Percentiles rank a stretch among this genome's conserved stretches.
Evolutionary conservation across 2,888 invertebrate species (phyloP).

Genomic region (Pandemis cinnamomeana): DNA sequence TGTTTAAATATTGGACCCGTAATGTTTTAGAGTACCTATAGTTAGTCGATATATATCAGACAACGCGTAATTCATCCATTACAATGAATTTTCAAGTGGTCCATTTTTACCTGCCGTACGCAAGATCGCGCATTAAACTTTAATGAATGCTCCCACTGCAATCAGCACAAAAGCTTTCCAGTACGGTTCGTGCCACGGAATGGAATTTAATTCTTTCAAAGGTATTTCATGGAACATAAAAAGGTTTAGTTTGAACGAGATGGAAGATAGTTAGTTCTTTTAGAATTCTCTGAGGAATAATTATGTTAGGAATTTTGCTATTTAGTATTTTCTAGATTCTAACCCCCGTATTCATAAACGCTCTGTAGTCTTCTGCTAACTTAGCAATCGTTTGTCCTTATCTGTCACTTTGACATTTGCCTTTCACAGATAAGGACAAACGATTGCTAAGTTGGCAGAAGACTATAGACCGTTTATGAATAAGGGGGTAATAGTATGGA

Average conservation of each 20-base stretch:
- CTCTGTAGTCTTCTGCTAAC: too few species aligned
- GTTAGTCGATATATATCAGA: too few species aligned
- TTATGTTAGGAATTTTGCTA: not conserved
- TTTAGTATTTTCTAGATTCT: not conserved
- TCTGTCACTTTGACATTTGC: too few species aligned
- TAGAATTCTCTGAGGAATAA: not conserved
- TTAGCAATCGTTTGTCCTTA: too few species aligned
- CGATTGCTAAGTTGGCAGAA: too few species aligned
- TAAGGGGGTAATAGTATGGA: too few species aligned
- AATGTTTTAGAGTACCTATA: too few species aligned
- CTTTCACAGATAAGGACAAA: too few species aligned
- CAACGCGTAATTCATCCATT: not conserved
- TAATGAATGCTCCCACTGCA: slow-evolving; percentile 6
- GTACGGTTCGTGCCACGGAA: not conserved
- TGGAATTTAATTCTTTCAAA: slow-evolving; percentile 37
- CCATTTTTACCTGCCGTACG: not conserved
- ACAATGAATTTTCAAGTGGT: not conserved
- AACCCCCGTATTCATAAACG: too few species aligned
- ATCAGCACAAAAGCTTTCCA: slow-evolving; percentile 26
- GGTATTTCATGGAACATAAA: slow-evolving; percentile 31
- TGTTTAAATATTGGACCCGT: too few species aligned
- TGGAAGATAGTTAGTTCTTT: not conserved
- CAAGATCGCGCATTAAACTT: not conserved
- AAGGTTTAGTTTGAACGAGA: slow-evolving; percentile 7
- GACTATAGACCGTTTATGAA: too few species aligned